phyloP scores from a whole-genome alignment of 92 coral and sea anemone genomes.

The Pocillopora grandis region DNA sequence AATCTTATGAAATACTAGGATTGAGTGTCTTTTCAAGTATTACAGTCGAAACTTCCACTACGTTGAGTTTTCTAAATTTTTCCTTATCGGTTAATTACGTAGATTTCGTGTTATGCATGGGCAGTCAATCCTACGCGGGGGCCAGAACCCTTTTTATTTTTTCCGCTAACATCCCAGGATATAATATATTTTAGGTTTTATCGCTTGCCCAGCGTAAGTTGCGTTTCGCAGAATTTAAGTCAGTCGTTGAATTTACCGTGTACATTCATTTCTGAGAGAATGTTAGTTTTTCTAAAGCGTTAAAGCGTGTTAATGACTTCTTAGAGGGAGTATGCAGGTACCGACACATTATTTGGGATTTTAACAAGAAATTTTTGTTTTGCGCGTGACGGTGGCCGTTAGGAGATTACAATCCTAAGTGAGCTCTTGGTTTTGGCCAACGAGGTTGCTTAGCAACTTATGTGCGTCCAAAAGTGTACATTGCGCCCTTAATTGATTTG shows the following conservation, averaged over 20 bases:
- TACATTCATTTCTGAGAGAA: neutral
- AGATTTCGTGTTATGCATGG: neutral
- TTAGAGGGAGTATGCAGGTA: slow-evolving; percentile 21
- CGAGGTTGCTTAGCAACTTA: neutral
- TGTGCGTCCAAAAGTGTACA: neutral
- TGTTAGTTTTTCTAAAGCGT: neutral
- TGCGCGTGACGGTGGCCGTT: neutral
- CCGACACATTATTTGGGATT: slow-evolving; percentile 7
- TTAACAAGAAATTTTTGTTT: neutral
- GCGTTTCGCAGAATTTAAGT: neutral
- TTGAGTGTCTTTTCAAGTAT: neutral
- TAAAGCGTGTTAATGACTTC: neutral
- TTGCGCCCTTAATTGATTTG: neutral
- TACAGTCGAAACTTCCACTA: neutral
- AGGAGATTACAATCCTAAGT: neutral
- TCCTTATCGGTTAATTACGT: neutral
- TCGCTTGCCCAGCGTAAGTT: neutral
- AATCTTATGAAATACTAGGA: neutral
- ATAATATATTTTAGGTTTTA: neutral
- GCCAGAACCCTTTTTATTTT: neutral
- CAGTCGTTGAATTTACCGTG: neutral
- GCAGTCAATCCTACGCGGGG: neutral
- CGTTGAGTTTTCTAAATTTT: neutral
- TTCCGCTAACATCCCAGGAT: neutral
- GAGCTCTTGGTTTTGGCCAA: neutral